These are phyloP conservation scores for Clitarchus hookeri DNA, from an alignment of 2,888 invertebrate genomes.

Conservation along the genomic window DNA sequence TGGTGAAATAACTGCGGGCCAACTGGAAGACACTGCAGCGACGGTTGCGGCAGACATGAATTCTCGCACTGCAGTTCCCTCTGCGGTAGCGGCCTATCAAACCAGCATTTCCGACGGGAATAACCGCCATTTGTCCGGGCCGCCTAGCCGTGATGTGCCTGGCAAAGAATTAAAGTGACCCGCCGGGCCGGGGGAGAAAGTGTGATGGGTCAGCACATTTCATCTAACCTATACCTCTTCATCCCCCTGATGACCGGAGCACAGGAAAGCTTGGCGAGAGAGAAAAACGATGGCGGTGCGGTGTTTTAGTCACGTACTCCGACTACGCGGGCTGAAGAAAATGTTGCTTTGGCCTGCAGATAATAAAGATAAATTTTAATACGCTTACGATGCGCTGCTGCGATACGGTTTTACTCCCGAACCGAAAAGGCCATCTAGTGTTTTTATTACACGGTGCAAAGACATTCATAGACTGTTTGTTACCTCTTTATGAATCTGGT, in stretches of 20 bases:
- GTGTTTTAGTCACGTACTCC: neutral
- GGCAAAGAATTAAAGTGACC: neutral
- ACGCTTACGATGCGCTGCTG: neutral
- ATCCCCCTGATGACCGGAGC: neutral
- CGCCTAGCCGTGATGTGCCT: neutral
- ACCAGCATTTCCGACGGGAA: neutral
- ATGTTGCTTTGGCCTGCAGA: neutral
- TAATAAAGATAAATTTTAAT: neutral
- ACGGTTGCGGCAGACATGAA: no score
- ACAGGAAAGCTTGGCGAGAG: neutral
- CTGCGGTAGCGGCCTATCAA: neutral
- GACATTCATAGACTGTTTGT: no score
- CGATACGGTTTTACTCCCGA: neutral
- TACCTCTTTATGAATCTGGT: no score
- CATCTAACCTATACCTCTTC: constrained; percentile 4
- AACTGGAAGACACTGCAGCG: no score
- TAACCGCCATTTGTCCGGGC: neutral
- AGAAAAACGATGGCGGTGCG: neutral
- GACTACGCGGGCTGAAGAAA: no score
- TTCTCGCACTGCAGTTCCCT: no score
- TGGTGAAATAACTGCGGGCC: no score
- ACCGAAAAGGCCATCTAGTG: no score
- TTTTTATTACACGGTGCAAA: no score
- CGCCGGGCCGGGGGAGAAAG: neutral
- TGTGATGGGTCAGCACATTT: constrained; percentile 2